These are phyloP conservation scores for Cuniculus paca DNA, from an alignment of 2,797 vertebrate genomes.

Conservation along the genomic window DNA sequence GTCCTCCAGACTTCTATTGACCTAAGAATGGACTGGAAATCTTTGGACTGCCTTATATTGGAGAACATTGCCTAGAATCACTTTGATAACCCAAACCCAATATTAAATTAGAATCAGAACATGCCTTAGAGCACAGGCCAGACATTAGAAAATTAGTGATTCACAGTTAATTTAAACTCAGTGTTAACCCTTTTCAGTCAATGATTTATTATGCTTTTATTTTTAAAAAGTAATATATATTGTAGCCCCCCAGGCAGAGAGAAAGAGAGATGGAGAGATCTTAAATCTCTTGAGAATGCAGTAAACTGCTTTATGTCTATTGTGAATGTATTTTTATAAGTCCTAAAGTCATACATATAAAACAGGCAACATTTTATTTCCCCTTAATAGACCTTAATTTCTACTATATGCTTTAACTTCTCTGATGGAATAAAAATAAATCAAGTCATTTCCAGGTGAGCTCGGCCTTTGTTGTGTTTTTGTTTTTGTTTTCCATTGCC, in stretches of 20 bases:
- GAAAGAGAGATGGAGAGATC: background rate
- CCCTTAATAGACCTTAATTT: background rate
- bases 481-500: background rate
- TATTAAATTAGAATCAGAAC: constrained; percentile 25
- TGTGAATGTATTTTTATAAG: background rate
- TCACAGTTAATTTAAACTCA: background rate
- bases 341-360: background rate
- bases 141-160: background rate
- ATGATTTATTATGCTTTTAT: background rate
- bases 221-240: background rate
- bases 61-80: background rate
- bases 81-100: background rate
- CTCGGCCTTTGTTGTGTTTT: background rate
- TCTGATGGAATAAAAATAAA: background rate
- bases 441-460: background rate
- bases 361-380: constrained; percentile 41
- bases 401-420: background rate
- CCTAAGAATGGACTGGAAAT: background rate
- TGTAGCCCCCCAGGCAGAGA: background rate
- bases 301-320: background rate
- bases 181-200: background rate
- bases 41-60: background rate
- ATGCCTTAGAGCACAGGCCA: background rate
- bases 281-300: constrained; percentile 6
- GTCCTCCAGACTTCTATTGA: background rate